phyloP scores from a whole-genome alignment of 2,888 invertebrate genomes.

The Sarcophaga variegata region DNA sequence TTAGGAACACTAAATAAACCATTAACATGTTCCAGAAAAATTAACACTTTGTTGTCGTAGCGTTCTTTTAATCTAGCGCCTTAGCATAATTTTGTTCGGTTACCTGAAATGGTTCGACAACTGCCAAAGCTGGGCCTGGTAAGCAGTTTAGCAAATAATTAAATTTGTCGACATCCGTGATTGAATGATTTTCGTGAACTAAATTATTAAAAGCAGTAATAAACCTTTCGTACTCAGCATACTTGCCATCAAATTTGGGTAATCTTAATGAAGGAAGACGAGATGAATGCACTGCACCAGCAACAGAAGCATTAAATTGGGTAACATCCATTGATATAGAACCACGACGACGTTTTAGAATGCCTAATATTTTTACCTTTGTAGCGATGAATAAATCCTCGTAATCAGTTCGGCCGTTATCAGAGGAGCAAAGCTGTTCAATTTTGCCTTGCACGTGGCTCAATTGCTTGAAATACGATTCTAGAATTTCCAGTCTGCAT shows the following conservation, averaged over 20 bases:
- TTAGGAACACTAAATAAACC: constrained; percentile 16
- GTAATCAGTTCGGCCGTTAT: constrained; percentile 33
- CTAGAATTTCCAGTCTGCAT: constrained; percentile 52
- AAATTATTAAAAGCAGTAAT: constrained; percentile 30
- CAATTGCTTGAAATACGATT: constrained; percentile 57
- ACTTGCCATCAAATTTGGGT: constrained; percentile 40
- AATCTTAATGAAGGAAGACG: constrained; percentile 38
- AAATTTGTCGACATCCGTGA: constrained; percentile 29
- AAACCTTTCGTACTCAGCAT: constrained; percentile 42
- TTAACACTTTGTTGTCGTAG: constrained; percentile 33
- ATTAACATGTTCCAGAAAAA: constrained; percentile 17
- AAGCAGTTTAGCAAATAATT: constrained; percentile 41
- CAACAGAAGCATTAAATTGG: constrained; percentile 2
- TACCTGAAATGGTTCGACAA: constrained; percentile 40
- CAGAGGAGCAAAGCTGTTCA: constrained; percentile 33
- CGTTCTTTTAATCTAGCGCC: constrained; percentile 36
- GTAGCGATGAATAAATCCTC: constrained; percentile 26
- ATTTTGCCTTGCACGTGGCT: constrained; percentile 52
- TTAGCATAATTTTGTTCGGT: constrained; percentile 37
- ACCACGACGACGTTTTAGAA: constrained; percentile 9
- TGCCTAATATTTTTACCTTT: constrained; percentile 26
- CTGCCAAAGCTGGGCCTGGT: constrained; percentile 32
- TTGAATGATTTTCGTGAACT: constrained; percentile 28
- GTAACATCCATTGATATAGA: constrained; percentile 6
- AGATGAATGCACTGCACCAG: neutral